These are phyloP conservation scores for Urocolius indicus DNA, from an alignment of 2,113 vertebrate species.

Conservation along the genomic window DNA sequence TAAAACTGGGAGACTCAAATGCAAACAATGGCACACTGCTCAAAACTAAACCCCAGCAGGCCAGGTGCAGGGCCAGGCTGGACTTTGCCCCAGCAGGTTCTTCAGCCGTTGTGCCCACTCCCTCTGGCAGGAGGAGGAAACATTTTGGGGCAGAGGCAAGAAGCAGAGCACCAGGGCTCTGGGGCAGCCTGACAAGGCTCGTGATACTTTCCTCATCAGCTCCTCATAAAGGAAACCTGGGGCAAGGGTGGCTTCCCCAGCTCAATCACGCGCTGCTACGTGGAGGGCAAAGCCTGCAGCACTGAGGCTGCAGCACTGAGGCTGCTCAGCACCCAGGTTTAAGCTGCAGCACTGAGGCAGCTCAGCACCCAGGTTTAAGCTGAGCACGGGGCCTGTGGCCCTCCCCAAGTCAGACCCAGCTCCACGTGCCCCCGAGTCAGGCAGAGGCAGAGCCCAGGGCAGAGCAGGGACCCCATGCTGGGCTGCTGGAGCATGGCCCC, in stretches of 20 bases:
- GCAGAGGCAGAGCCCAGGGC: too few species aligned
- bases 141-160: neutral
- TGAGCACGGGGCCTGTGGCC: neutral
- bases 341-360: too few species aligned
- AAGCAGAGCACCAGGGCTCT: neutral
- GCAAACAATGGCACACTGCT: neutral
- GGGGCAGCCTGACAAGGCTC: neutral
- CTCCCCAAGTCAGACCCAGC: too few species aligned
- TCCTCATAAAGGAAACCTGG: neutral
- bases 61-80: neutral
- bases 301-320: too few species aligned
- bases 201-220: neutral
- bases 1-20: neutral
- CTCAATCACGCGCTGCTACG: accelerated
- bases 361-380: too few species aligned
- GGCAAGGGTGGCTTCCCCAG: neutral
- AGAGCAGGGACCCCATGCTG: too few species aligned
- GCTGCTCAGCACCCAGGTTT: too few species aligned
- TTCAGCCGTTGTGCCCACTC: neutral
- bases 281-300: neutral
- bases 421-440: too few species aligned
- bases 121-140: neutral
- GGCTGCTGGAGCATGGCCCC: neutral
- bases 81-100: neutral
- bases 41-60: neutral